Percentiles rank a stretch among this genome's conserved stretches.
phyloP scores from a whole-genome alignment of 2,113 vertebrate species.

The Atlantisia rogersi region DNA sequence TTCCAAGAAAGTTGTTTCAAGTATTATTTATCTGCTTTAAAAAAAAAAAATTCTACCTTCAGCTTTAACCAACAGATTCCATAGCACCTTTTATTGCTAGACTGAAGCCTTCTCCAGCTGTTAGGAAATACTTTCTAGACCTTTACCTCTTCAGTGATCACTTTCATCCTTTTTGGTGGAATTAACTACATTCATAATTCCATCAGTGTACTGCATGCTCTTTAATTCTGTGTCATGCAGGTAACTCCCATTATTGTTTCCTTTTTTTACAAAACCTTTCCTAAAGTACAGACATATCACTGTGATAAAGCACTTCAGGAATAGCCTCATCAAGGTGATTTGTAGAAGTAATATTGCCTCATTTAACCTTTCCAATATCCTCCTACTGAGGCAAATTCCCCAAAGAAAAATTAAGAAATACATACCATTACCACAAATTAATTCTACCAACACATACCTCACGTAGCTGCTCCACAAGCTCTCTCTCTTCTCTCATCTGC shows the following conservation, averaged over 20 bases:
- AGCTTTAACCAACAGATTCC: neutral
- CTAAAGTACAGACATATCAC: neutral
- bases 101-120: neutral
- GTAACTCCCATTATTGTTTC: neutral
- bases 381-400: neutral
- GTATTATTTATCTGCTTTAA: neutral
- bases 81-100: neutral
- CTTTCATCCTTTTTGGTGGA: neutral
- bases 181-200: neutral
- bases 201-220: neutral
- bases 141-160: neutral
- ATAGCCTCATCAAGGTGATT: neutral
- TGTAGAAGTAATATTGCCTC: neutral
- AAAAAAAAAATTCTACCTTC: neutral
- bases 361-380: neutral
- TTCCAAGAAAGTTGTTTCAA: neutral
- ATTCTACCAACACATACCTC: slow-evolving; percentile 78
- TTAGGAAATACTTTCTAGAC: neutral
- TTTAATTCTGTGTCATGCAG: neutral
- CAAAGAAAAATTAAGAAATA: neutral
- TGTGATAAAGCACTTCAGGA: neutral
- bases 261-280: neutral
- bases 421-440: neutral
- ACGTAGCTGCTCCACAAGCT: slow-evolving; percentile 82
- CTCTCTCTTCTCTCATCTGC: slow-evolving; percentile 87